These are phyloP conservation scores for Neuroterus valhalla DNA, from an alignment of 1,140 invertebrate species.

Conservation along the genomic window DNA sequence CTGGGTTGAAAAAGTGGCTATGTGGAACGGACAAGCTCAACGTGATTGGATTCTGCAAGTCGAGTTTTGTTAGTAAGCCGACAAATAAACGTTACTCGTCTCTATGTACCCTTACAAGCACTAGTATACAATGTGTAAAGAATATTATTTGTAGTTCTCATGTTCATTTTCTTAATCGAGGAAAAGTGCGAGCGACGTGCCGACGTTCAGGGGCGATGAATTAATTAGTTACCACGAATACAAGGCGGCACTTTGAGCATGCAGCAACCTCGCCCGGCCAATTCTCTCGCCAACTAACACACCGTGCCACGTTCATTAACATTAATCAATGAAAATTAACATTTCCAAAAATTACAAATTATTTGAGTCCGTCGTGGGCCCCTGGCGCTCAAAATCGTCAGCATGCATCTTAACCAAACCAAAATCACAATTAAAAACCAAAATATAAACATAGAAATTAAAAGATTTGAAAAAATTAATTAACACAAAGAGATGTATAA, in stretches of 20 bases:
- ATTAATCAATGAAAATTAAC: slow-evolving; percentile 72
- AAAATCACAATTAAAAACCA: slow-evolving; percentile 19
- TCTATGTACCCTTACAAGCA: slow-evolving; percentile 54
- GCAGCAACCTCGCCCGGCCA: slow-evolving; percentile 71
- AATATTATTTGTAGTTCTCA: slow-evolving; percentile 28
- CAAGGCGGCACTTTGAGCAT: slow-evolving; percentile 72
- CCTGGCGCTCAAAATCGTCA: slow-evolving; percentile 40
- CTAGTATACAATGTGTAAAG: slow-evolving; percentile 37
- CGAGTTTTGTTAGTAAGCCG: slow-evolving; percentile 54
- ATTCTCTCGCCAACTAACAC: slow-evolving; percentile 72
- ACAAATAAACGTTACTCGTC: slow-evolving; percentile 55
- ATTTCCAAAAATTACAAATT: slow-evolving; percentile 64
- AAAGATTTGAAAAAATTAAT: neutral
- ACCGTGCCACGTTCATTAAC: slow-evolving; percentile 74
- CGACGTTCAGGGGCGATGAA: slow-evolving; percentile 58
- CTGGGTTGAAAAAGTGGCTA: neutral
- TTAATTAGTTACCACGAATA: slow-evolving; percentile 73
- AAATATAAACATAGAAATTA: neutral
- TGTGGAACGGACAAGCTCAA: slow-evolving; percentile 24
- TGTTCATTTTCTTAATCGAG: slow-evolving; percentile 47
- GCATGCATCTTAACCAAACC: slow-evolving; percentile 35
- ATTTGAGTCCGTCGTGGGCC: slow-evolving; percentile 49
- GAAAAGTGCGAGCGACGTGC: slow-evolving; percentile 65
- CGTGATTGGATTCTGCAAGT: slow-evolving; percentile 24
- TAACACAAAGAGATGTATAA: too few species aligned